Evolutionary conservation across 1,140 invertebrate genomes (phyloP), one percentile per base, ranked within the genome.

Genomic region (Drosophila albomicans): DNA sequence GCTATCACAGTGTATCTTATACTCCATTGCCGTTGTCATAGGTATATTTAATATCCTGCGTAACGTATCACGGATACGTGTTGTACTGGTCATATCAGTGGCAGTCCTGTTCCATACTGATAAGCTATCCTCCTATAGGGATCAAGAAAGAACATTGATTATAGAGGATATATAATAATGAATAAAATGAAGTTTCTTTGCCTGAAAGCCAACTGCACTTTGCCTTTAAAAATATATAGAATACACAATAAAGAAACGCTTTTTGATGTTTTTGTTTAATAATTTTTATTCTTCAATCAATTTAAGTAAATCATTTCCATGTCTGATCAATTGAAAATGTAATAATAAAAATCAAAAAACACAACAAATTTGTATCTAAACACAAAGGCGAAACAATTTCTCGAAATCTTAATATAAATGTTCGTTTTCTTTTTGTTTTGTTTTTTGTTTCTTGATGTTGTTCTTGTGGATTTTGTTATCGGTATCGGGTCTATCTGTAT

Each of bases 91-190:
- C 91, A 95, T 94, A 94, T 99, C 98, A 79, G 96, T 95, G 8
- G 98, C 97, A 78, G 96, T 99, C 91, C 97, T 96, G 94, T 99
- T 99, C 99, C 99, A 99, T 81, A 99, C 95, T 79, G 98, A 99
- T 87, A 99, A 96, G 92, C 99, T 97, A 93, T 99, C 99, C 93
- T 99, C 99, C 96, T 99, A 93, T 16, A 69, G 82, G 6, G 1
- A 61, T 5, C 4, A 7, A 43, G 61, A 61, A 58, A 62, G 3
- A 1, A 48, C 43, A 63, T 11, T 5, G 49, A 5, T 28, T 25
- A 30, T 67, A 5, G 15, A 67, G 5, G 6, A 13, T 45, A 69
- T 38, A 11, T 30, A 6, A 38, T 5, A 45, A 32, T 8, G 1
- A 5, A 10, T 43, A 6, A 1, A 5, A 16, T 43, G 15, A 32